These are phyloP conservation scores for Chloromyia formosa DNA, from an alignment of 2,888 invertebrate species.

Conservation along the genomic window DNA sequence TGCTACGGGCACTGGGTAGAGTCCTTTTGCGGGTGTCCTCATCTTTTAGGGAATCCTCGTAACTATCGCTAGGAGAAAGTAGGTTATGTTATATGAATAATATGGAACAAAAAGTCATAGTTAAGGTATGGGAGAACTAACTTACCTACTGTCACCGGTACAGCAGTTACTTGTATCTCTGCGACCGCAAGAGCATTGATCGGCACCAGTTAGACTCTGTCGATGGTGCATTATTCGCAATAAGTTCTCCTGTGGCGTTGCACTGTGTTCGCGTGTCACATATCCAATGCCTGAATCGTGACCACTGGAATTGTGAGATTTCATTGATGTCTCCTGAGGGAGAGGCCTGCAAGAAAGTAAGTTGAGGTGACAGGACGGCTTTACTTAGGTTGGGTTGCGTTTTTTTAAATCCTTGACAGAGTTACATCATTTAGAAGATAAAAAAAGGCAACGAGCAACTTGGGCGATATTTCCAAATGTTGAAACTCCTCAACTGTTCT, in stretches of 20 bases:
- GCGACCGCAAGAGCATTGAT: slow-evolving; percentile 47
- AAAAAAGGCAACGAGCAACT: no score
- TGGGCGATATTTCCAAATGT: no score
- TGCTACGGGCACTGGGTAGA: not conserved
- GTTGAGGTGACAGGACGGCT: no score
- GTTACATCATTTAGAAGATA: no score
- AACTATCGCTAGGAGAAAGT: slow-evolving; percentile 69
- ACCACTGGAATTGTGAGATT: slow-evolving; percentile 83
- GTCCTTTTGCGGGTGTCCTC: slow-evolving; percentile 53
- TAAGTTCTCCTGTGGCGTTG: slow-evolving; percentile 48
- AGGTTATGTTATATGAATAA: not conserved
- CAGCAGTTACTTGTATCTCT: slow-evolving; percentile 44
- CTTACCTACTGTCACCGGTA: slow-evolving; percentile 50
- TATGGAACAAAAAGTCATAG: no score
- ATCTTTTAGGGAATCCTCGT: slow-evolving; percentile 80
- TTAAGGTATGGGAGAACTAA: no score
- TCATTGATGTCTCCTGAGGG: slow-evolving; percentile 75
- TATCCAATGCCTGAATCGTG: slow-evolving; percentile 81
- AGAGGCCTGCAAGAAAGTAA: slow-evolving; percentile 2
- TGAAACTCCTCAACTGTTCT: no score
- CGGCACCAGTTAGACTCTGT: slow-evolving; percentile 18
- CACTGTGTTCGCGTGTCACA: slow-evolving; percentile 57
- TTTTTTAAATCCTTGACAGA: no score
- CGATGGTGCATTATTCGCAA: slow-evolving; percentile 47
- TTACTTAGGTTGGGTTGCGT: no score